phyloP scores from a whole-genome alignment of 1,140 invertebrate species.

The Eumaeus atala region DNA sequence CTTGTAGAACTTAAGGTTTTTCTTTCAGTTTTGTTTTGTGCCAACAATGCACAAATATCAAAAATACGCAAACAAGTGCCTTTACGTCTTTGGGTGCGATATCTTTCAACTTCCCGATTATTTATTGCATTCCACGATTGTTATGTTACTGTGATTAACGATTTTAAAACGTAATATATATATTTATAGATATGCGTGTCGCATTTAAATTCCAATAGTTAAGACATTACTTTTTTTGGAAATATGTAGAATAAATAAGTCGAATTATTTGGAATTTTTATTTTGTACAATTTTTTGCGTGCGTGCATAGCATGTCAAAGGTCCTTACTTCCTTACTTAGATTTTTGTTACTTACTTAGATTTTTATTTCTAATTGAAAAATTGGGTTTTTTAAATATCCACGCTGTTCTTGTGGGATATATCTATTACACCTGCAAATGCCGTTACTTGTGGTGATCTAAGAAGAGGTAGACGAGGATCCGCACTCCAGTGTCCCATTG shows the following conservation, averaged over 20 bases:
- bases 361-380: no score
- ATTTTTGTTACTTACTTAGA: no score
- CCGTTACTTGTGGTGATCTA: no score
- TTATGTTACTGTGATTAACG: conserved; percentile 62
- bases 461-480: no score
- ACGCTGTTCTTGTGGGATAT: no score
- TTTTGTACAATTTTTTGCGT: no score
- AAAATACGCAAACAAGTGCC: conserved; percentile 43
- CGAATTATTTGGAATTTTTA: not conserved
- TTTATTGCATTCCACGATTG: conserved; percentile 58
- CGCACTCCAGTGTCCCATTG: no score
- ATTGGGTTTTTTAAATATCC: no score
- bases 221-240: conserved; percentile 40
- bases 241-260: conserved; percentile 65
- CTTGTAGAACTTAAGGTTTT: conserved; percentile 13
- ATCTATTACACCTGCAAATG: no score
- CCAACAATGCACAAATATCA: conserved; percentile 17
- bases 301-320: no score
- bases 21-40: conserved; percentile 7
- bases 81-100: conserved; percentile 42
- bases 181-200: conserved; percentile 31
- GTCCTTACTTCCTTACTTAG: no score
- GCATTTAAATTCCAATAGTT: conserved; percentile 16
- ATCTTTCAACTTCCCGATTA: conserved; percentile 41
- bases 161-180: conserved; percentile 48